Base-by-base conservation (phyloP, 2,888 invertebrate species). In the Fabriciana adippe region DNA sequence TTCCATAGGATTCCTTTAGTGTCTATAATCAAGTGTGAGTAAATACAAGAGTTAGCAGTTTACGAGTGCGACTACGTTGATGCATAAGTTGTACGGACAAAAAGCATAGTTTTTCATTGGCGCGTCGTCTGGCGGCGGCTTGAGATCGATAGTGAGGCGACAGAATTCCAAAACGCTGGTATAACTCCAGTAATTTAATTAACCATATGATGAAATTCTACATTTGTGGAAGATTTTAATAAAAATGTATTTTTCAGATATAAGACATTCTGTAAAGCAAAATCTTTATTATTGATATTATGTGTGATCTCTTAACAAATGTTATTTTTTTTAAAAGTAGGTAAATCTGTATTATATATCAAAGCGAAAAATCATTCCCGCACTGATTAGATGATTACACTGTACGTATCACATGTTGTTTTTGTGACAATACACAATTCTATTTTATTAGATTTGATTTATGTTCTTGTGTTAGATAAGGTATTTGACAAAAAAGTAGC, bases 91-190 rank as follows among this genome's bases (percentile, higher is more conserved):
- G 68, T 64, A 35, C 64, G 50, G 60, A 66, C 72, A 70, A 86
- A 87, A 85, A 86, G 82, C 80, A 85, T 87, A 87, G 88, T 88
- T 89, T 89, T 90, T 87, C 85, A 82, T 83, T 80, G 86, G 80
- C 88, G 85, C 88, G 84, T 78, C 81, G 90, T 88, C 89, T 89
- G 80, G 87, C 82, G 73, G 78, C 81, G 74, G 79, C 79, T 73
- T 72, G 76, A 81, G 86, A 89, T 91, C 91, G 86, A 90, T 91
- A 87, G 67, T 75, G 75, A 67, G 64, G 72, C 77, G 72, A 77
- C 81, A 82, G 82, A 84, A 84, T 80, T 79, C 78, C 76, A 76
- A 81, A 79, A 79, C 81, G 48, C 48, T 6, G 35, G 26, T 55
- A 51, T 60, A 60, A 66, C 54, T 66, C 26, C 26, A 48, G 47